These are phyloP conservation scores for Mystacornis crossleyi DNA, from an alignment of 2,113 vertebrate genomes.

Conservation along the genomic window DNA sequence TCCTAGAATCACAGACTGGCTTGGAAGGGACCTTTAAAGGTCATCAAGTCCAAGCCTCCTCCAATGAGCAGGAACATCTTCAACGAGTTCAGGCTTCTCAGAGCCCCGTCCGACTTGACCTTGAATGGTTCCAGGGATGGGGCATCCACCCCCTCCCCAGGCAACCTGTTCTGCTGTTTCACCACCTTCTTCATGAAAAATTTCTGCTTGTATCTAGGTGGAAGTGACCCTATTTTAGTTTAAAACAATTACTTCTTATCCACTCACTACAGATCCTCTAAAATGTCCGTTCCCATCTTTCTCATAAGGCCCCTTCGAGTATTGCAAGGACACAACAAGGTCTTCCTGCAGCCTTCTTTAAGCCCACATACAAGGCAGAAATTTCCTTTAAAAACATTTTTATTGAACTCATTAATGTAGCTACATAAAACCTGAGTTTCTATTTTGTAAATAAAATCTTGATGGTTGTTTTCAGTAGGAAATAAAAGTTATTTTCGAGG, in stretches of 20 bases:
- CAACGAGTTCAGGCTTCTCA: background rate
- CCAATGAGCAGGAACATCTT: background rate
- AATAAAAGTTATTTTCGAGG: background rate
- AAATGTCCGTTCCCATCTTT: background rate
- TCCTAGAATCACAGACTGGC: background rate
- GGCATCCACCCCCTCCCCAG: background rate
- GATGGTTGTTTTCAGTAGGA: background rate
- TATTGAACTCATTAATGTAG: background rate
- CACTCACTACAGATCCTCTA: background rate
- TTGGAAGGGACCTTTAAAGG: background rate
- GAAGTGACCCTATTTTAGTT: background rate
- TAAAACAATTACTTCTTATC: background rate
- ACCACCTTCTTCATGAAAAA: background rate
- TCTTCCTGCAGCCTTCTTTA: background rate
- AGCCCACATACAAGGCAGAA: background rate
- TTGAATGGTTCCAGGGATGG: background rate
- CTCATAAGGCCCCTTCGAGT: background rate
- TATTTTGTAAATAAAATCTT: background rate
- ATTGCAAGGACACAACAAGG: background rate
- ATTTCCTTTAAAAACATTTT: background rate
- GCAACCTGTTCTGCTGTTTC: background rate
- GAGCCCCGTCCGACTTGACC: background rate
- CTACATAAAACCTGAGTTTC: background rate
- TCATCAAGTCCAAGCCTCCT: background rate
- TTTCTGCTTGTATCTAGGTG: background rate